phyloP scores from a whole-genome alignment of 1,140 invertebrate species.

The Patella vulgata region DNA sequence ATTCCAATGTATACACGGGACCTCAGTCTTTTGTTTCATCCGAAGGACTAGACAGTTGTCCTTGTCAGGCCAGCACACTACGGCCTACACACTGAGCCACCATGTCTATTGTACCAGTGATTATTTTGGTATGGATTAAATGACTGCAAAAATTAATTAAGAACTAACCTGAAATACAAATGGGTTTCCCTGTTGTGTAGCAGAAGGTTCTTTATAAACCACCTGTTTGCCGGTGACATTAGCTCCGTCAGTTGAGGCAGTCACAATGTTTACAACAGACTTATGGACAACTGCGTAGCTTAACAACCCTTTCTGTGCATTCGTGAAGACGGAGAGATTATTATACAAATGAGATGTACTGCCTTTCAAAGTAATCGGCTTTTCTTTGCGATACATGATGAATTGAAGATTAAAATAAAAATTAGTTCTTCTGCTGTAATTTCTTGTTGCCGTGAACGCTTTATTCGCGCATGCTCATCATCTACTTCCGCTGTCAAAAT shows the following conservation, averaged over 20 bases:
- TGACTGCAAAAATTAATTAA: too few species aligned
- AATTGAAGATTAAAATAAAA: neutral
- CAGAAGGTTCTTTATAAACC: slow-evolving; percentile 62
- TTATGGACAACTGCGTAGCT: slow-evolving; percentile 61
- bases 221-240: slow-evolving; percentile 57
- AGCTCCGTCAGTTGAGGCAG: slow-evolving; percentile 51
- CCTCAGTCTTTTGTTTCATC: too few species aligned
- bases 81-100: too few species aligned
- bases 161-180: slow-evolving; percentile 56
- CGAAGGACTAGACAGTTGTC: too few species aligned
- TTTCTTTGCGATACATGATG: slow-evolving; percentile 61
- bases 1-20: too few species aligned
- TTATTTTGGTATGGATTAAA: too few species aligned
- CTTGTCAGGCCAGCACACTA: too few species aligned
- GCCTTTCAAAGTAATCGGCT: slow-evolving; percentile 55
- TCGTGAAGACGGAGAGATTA: slow-evolving; percentile 53
- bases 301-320: slow-evolving; percentile 46
- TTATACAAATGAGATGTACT: slow-evolving; percentile 58
- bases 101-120: too few species aligned
- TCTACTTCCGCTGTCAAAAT: slow-evolving; percentile 1
- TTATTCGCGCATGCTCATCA: slow-evolving; percentile 23
- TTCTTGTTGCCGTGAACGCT: slow-evolving; percentile 46
- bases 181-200: slow-evolving; percentile 43
- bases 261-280: slow-evolving; percentile 59
- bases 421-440: neutral